Conservation (phyloP, 2,888 invertebrate species). For the Eledone cirrhosa region DNA sequence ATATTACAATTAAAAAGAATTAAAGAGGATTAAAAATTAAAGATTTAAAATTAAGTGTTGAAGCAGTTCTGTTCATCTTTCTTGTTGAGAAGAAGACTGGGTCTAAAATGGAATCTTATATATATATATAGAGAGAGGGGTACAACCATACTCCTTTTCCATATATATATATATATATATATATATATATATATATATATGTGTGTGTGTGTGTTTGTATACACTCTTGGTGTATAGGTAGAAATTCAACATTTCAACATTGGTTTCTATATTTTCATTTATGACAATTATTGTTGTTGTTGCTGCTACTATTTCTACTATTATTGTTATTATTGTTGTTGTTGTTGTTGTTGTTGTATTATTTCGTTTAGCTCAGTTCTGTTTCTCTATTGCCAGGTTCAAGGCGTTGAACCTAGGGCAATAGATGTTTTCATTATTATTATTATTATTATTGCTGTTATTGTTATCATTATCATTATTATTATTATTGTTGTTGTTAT, state of each 20-base stretch:
- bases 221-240: neutral
- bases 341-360: neutral
- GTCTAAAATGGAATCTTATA: no score
- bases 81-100: no score
- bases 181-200: neutral
- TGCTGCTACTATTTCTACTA: neutral
- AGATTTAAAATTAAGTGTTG: no score
- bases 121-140: neutral
- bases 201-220: neutral
- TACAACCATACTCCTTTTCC: neutral
- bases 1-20: no score
- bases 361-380: no score
- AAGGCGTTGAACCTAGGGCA: no score
- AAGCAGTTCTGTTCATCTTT: no score
- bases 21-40: no score
- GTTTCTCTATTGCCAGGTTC: no score
- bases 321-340: neutral
- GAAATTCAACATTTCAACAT: no score
- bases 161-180: neutral
- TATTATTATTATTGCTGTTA: neutral
- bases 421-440: neutral
- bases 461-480: neutral
- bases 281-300: no score
- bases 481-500: neutral
- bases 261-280: no score